Percentiles rank a stretch among this genome's conserved stretches.
These are phyloP conservation scores for Sturnus vulgaris DNA, from an alignment of 2,113 vertebrate genomes.

Conservation along the genomic window DNA sequence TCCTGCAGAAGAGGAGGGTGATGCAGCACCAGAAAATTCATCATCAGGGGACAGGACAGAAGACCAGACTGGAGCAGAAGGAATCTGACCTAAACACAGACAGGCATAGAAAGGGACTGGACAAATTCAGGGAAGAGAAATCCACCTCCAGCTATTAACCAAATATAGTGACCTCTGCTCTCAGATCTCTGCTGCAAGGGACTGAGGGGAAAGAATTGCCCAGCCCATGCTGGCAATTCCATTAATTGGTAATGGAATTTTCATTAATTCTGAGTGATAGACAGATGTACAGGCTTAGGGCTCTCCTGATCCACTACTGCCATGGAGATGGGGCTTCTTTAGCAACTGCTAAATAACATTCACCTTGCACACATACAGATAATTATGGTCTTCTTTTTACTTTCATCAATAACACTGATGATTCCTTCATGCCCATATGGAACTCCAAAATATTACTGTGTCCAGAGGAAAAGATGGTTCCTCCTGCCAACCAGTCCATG, in stretches of 20 bases:
- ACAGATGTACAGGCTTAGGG: not conserved
- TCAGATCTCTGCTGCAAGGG: not conserved
- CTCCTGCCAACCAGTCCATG: not conserved
- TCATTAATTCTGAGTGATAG: not conserved
- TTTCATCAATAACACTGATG: not conserved
- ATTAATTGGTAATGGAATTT: not conserved
- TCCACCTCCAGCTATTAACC: not conserved
- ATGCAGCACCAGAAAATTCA: not conserved
- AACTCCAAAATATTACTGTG: not conserved
- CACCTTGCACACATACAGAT: not conserved
- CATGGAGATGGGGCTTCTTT: not conserved
- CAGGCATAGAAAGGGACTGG: not conserved
- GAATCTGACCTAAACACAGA: not conserved
- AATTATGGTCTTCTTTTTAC: not conserved
- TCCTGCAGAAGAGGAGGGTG: not conserved
- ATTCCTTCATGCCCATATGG: not conserved
- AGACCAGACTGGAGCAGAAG: not conserved
- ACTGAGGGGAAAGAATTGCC: not conserved
- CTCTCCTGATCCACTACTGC: not conserved
- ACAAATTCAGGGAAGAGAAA: not conserved
- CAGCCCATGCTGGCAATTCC: not conserved
- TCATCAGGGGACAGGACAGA: not conserved
- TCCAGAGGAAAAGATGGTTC: not conserved
- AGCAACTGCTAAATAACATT: not conserved
- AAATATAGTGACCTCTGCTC: not conserved